These are phyloP conservation scores for Oryzias dopingdopingensis DNA, from an alignment of 2,797 vertebrate genomes.

Conservation along the genomic window DNA sequence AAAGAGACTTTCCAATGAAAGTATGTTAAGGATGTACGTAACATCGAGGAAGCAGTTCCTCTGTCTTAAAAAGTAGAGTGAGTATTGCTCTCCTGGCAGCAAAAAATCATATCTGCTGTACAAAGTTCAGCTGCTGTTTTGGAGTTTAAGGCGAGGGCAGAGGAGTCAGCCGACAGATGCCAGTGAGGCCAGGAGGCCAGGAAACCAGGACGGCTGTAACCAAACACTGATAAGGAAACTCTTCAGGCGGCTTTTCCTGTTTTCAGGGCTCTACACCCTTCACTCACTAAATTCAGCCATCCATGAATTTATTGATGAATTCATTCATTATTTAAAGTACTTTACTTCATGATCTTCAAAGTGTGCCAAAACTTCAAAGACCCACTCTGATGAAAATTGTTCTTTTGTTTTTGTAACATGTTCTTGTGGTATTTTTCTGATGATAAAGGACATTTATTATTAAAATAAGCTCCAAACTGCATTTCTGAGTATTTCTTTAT, in stretches of 20 bases:
- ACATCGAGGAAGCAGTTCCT: conserved; percentile 44
- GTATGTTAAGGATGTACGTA: conserved; percentile 44
- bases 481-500: too few relatives aligned
- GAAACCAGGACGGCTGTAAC: conserved; percentile 72
- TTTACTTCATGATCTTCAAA: too few relatives aligned
- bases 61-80: conserved; percentile 34
- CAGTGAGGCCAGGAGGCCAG: conserved; percentile 59
- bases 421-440: background rate
- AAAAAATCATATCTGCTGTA: conserved; percentile 12
- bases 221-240: conserved; percentile 78
- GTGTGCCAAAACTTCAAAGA: too few relatives aligned
- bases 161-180: conserved; percentile 78
- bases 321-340: too few relatives aligned
- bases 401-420: conserved; percentile 15
- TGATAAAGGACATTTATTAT: too few relatives aligned
- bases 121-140: conserved; percentile 33
- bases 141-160: conserved; percentile 67
- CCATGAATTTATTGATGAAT: conserved; percentile 19
- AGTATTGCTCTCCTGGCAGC: conserved; percentile 4
- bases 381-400: too few relatives aligned
- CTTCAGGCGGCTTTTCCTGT: conserved; percentile 79
- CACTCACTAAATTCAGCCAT: conserved; percentile 23
- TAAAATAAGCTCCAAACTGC: too few relatives aligned
- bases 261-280: conserved; percentile 59
- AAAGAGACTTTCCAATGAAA: conserved; percentile 48